Conservation (phyloP, 2,888 invertebrate genomes). For the Timandra comae region DNA sequence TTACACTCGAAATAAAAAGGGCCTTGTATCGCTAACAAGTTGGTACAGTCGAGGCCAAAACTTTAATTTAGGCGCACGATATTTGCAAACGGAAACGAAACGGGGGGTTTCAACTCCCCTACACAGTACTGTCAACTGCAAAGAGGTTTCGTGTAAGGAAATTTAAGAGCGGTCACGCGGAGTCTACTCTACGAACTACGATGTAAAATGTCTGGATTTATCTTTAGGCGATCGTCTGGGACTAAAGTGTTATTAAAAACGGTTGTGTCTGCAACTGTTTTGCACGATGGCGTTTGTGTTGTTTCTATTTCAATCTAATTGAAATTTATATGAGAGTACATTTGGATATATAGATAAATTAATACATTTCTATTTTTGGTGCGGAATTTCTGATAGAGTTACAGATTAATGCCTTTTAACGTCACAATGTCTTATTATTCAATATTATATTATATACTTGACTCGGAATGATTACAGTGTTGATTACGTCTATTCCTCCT, state of each 20-base stretch:
- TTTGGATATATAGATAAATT: too few species aligned
- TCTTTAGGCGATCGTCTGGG: constrained; percentile 10
- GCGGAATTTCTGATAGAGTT: too few species aligned
- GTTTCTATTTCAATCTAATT: too few species aligned
- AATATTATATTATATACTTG: too few species aligned
- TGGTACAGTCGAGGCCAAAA: constrained; percentile 44
- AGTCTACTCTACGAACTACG: constrained; percentile 8
- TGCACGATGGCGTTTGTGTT: too few species aligned
- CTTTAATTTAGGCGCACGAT: constrained; percentile 55
- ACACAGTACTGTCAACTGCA: constrained; percentile 61
- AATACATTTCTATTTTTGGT: too few species aligned
- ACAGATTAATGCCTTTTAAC: too few species aligned
- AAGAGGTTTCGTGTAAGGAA: constrained; percentile 60
- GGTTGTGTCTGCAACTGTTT: constrained; percentile 2
- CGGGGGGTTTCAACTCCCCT: constrained; percentile 14
- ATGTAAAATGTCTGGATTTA: constrained; percentile 17
- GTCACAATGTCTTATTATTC: too few species aligned
- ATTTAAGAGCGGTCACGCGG: constrained; percentile 56
- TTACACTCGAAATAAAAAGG: too few species aligned
- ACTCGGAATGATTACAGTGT: too few species aligned
- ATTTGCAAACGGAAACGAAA: constrained; percentile 51
- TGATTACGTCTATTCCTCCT: too few species aligned
- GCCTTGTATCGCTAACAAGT: constrained; percentile 54
- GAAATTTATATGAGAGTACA: too few species aligned
- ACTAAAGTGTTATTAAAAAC: constrained; percentile 11